These are phyloP conservation scores for Dryobates pubescens DNA, from an alignment of 2,797 vertebrate species.

Conservation along the genomic window DNA sequence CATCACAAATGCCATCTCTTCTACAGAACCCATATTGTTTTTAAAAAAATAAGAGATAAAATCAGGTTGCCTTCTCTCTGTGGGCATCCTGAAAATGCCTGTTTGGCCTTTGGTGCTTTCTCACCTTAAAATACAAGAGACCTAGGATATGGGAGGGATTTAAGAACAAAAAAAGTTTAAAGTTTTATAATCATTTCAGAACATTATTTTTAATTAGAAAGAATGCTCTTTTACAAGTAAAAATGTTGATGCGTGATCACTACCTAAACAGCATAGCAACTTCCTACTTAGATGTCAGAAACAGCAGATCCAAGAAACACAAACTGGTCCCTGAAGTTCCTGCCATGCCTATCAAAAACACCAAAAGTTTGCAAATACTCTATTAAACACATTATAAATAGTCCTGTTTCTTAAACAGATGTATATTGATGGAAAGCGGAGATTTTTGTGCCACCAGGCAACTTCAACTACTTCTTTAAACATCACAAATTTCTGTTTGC, in stretches of 20 bases:
- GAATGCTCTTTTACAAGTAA: not conserved
- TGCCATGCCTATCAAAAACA: not conserved
- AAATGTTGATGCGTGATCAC: not conserved
- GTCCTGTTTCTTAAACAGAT: not conserved
- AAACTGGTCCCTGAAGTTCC: not conserved
- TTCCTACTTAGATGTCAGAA: not conserved
- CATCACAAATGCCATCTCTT: not conserved
- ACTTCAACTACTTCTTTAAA: not conserved
- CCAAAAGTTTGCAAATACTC: not conserved
- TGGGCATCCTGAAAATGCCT: not conserved
- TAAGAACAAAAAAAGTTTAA: not conserved
- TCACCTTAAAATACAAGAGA: not conserved
- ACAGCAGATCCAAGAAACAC: not conserved
- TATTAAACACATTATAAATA: not conserved
- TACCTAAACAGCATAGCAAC: not conserved
- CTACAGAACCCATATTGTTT: not conserved
- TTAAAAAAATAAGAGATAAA: not conserved
- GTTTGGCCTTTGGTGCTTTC: fast-evolving
- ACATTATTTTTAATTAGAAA: not conserved
- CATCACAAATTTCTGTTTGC: not conserved
- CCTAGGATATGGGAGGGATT: fast-evolving
- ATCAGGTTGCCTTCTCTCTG: not conserved
- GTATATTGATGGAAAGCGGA: not conserved
- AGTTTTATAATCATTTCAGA: not conserved
- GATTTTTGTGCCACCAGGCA: not conserved